A percentile compares a stretch with the other conserved stretches of the same genome.
Evolutionary conservation across 2,797 vertebrate species (phyloP).

Genomic region (Liparis tanakae): DNA sequence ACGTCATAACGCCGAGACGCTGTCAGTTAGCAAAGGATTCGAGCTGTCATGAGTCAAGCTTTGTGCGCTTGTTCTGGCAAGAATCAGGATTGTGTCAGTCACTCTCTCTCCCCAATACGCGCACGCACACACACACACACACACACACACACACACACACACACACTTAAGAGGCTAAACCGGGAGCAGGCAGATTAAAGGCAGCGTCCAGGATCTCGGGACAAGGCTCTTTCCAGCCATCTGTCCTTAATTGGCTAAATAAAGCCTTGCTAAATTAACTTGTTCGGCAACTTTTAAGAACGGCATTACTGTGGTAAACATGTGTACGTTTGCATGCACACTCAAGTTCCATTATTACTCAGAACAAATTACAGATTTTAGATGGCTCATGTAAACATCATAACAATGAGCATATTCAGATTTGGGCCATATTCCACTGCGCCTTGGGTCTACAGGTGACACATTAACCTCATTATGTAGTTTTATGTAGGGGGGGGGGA

Average conservation of each 20-base stretch:
- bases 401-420: too few species aligned
- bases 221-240: conserved; percentile 65
- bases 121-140: conserved; percentile 39
- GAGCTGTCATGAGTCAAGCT: conserved; percentile 53
- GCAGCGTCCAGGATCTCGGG: conserved; percentile 68
- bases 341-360: background rate
- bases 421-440: too few species aligned
- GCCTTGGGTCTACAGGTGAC: background rate
- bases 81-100: conserved; percentile 51
- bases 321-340: background rate
- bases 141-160: conserved; percentile 39
- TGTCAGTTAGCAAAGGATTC: conserved; percentile 18
- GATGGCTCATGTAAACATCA: too few species aligned
- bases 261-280: conserved; percentile 72
- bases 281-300: conserved; percentile 5
- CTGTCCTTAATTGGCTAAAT: conserved; percentile 68
- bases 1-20: conserved; percentile 7
- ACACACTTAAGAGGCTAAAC: conserved; percentile 91
- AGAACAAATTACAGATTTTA: background rate
- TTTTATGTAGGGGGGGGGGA: too few species aligned
- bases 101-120: conserved; percentile 51
- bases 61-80: conserved; percentile 34
- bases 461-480: background rate
- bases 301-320: background rate
- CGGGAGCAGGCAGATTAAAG: conserved; percentile 84